Base-by-base conservation (phyloP, 2,888 invertebrate species). In the Crepidodera aurea region DNA sequence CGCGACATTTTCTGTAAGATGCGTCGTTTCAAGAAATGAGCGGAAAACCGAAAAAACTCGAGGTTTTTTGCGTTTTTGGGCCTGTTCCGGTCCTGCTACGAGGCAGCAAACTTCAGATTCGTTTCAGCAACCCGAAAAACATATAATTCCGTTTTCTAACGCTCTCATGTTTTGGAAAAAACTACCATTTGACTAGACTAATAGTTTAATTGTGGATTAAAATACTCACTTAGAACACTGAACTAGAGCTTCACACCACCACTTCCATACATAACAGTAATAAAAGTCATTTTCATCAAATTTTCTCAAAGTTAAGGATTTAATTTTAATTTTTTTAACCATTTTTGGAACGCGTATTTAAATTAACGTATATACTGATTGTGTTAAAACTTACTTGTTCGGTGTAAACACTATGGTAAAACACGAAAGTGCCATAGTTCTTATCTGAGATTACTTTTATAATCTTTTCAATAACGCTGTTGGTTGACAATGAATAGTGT, bases 201-300 rank as follows among this genome's bases (percentile, higher is more conserved):
- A n/a, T n/a, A n/a, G n/a, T n/a, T n/a, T n/a, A n/a, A n/a, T n/a
- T n/a, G n/a, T n/a, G n/a, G n/a, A n/a, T n/a, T 32, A n/a, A 32
- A 5, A 34, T 37, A 56, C 56, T 56, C 25, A 56, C 56, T 32
- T n/a, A 19, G 18, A 22, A n/a, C 4, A 6, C 8, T 56, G 22
- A 27, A 34, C 18, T 22, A 25, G 3, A 3, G 25, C 16, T 12
- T 48, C 37, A 37, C 15, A n/a, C 32, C 46, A 37, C 22, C 32
- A 37, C 18, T 12, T 46, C 56, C 48, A 56, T 5, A 37, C 46
- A 7, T 48, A 56, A 19, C 25, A 56, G 37, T 56, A 56, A 18
- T 29, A 56, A 25, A 19, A 48, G 13, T 48, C 37, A 7, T 56
- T 18, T 22, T 25, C 15, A 13, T 48, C 34, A 16, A 37, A 25